These are phyloP conservation scores for Megamerina dolium DNA, from an alignment of 2,888 invertebrate species.

Conservation along the genomic window DNA sequence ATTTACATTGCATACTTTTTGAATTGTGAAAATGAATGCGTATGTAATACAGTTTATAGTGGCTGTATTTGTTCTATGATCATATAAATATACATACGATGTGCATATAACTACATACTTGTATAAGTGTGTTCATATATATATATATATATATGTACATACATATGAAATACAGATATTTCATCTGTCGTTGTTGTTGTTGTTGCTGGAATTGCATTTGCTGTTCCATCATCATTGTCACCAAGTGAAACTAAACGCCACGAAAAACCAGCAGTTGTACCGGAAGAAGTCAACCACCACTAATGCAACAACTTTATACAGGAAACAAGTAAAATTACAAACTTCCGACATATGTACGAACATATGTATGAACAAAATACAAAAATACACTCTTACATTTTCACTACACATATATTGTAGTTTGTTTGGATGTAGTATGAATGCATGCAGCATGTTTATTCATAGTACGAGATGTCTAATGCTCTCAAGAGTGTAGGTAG, in stretches of 20 bases:
- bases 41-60: too few species aligned
- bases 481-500: background rate
- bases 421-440: too few species aligned
- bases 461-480: too few species aligned
- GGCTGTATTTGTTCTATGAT: background rate
- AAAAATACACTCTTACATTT: background rate
- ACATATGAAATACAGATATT: too few species aligned
- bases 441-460: too few species aligned
- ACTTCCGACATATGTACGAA: conserved; percentile 34
- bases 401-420: conserved; percentile 4
- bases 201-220: background rate
- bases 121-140: background rate
- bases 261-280: conserved; percentile 30
- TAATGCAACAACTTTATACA: conserved; percentile 43
- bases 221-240: conserved; percentile 2
- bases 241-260: conserved; percentile 3
- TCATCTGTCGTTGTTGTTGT: too few species aligned
- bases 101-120: background rate
- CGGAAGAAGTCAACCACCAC: conserved; percentile 46
- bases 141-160: background rate
- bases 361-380: background rate
- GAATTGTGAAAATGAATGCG: too few species aligned
- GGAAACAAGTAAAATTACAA: conserved; percentile 48
- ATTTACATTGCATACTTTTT: too few species aligned
- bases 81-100: background rate